phyloP scores from a whole-genome alignment of 2,797 vertebrate species.

The Ambastaia sidthimunki region DNA sequence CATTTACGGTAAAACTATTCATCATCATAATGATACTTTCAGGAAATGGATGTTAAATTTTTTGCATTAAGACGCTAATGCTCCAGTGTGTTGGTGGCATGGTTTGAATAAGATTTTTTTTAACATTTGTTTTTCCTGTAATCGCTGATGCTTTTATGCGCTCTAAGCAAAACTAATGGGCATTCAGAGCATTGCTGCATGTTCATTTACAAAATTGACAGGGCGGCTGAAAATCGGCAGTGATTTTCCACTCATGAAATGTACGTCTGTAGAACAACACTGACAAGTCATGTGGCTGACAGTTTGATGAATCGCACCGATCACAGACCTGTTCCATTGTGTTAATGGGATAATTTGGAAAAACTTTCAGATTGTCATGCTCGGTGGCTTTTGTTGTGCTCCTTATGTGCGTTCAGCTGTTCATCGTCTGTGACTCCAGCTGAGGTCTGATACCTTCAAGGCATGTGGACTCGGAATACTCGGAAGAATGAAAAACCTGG shows the following conservation, averaged over 20 bases:
- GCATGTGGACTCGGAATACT: constrained; percentile 21
- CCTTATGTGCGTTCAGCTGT: constrained; percentile 33
- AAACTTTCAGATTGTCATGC: constrained; percentile 28
- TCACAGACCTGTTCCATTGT: constrained; percentile 44
- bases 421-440: not conserved
- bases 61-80: not conserved
- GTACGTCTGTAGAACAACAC: constrained; percentile 51
- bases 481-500: constrained; percentile 21
- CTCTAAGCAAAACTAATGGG: constrained; percentile 42
- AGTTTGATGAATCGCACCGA: constrained; percentile 57
- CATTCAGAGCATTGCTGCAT: constrained; percentile 31
- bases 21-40: constrained; percentile 22
- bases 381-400: constrained; percentile 39
- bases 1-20: constrained; percentile 12
- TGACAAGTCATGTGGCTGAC: constrained; percentile 49
- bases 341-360: constrained; percentile 52
- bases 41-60: constrained; percentile 5
- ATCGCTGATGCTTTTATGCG: constrained; percentile 11
- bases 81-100: not conserved
- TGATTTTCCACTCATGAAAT: constrained; percentile 54
- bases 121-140: constrained; percentile 7
- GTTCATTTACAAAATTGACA: constrained; percentile 57
- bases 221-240: constrained; percentile 47
- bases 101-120: not conserved
- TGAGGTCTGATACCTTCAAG: constrained; percentile 46